These are phyloP conservation scores for Pelmatolapia mariae DNA, from an alignment of 2,113 vertebrate species.

Conservation along the genomic window DNA sequence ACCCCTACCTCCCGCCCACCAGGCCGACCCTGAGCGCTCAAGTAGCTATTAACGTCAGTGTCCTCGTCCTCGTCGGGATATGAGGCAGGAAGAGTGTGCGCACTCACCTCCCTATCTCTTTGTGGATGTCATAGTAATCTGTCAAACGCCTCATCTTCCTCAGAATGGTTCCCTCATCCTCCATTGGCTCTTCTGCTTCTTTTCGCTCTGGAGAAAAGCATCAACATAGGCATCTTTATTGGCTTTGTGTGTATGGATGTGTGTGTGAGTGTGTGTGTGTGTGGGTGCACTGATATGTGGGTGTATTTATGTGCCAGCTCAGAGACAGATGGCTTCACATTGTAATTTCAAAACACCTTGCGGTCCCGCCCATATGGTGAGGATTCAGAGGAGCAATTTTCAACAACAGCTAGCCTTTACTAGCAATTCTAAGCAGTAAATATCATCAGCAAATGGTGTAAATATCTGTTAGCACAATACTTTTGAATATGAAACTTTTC, in stretches of 20 bases:
- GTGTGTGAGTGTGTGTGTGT: not conserved
- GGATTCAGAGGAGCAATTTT: not conserved
- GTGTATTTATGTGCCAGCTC: not conserved
- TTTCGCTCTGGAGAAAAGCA: constrained; percentile 68
- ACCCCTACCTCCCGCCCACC: not conserved
- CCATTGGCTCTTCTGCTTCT: constrained; percentile 64
- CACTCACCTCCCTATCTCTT: constrained; percentile 89
- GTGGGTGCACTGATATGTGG: not conserved
- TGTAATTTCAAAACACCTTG: constrained; percentile 14
- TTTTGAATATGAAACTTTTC: not conserved
- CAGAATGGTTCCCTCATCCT: constrained; percentile 78
- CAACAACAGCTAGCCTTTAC: not conserved
- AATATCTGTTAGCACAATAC: not conserved
- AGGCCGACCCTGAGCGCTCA: not conserved
- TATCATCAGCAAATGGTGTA: not conserved
- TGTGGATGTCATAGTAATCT: constrained; percentile 87
- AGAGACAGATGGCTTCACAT: constrained; percentile 48
- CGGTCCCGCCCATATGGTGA: constrained; percentile 20
- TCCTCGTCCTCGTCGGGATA: not conserved
- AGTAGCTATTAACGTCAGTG: not conserved
- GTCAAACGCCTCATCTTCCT: constrained; percentile 81
- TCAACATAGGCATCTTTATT: not conserved
- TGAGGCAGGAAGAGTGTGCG: not conserved
- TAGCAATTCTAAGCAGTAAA: not conserved
- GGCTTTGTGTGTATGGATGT: not conserved